Evolutionary conservation across 2,113 vertebrate species (phyloP), one percentile per base, ranked within the genome.

Genomic region (Glaucomys volans): DNA sequence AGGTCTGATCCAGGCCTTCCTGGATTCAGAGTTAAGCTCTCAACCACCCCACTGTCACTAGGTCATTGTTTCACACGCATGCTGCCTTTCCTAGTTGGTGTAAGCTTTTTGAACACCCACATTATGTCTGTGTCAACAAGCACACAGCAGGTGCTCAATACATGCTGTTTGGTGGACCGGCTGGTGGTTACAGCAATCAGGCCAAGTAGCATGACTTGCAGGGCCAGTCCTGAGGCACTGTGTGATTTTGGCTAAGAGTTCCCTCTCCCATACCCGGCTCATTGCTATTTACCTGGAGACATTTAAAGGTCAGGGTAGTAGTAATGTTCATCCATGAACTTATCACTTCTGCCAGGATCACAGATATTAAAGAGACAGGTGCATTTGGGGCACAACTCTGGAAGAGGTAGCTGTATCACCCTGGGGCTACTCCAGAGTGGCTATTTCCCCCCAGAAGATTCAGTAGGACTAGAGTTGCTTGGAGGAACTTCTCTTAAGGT

Each of bases 241-340:
- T 0, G 4, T 13, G 18, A 50, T 76, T 42, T 37, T 44, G n/a
- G 24, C 40, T 22, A 16, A 76, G 32, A 32, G 4, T 30, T 37
- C 62, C 88, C 28, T n/a, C 50, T 66, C 69, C 62, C 8, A n/a
- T 9, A 64, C 26, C 64, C 11, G 11, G 40, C 84, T 85, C 6
- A 0, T 10, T 66, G 64, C 83, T 95, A 57, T 93, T 97, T 91
- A 87, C 94, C 87, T 62, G 50, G 79, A 91, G 93, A 82, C 79
- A 88, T 94, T 94, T 93, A 95, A 97, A 95, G 91, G 93, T 96
- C 96, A 90, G 74, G 28, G 35, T 35, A 71, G 35, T 35, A 71
- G 50, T 83, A 52, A 75, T 87, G 75, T 67, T 95, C 93, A 83
- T 92, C 69, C 8, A 6, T 71, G 86, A 94, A 95, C 77, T 93